Conservation (phyloP, 2,113 vertebrate species). For the Halichoeres trimaculatus region DNA sequence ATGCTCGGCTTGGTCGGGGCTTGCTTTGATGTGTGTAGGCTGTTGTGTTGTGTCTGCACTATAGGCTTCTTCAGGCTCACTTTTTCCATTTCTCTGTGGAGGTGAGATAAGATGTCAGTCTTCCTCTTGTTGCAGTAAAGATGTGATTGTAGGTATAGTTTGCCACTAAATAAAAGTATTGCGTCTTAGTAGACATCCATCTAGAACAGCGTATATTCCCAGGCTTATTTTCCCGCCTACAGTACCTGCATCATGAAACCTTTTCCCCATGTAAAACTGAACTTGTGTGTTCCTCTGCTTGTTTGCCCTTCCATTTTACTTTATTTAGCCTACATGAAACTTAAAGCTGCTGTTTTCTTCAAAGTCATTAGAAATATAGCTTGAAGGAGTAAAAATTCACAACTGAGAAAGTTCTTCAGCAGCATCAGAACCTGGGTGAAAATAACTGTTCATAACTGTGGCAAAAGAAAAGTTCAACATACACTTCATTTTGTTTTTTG, state of each 20-base stretch:
- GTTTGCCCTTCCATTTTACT: background rate
- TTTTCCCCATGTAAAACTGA: slow-evolving; percentile 4
- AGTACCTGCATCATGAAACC: slow-evolving; percentile 1
- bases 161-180: slow-evolving; percentile 55
- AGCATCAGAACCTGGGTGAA: no score
- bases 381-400: no score
- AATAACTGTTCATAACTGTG: no score
- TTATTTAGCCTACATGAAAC: no score
- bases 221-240: slow-evolving; percentile 15
- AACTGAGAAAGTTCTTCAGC: no score
- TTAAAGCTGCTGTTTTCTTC: no score
- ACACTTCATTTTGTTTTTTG: no score
- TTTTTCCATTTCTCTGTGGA: slow-evolving; percentile 71
- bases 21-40: slow-evolving; percentile 74
- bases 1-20: slow-evolving; percentile 68
- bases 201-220: slow-evolving; percentile 19
- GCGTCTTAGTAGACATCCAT: slow-evolving; percentile 52
- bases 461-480: no score
- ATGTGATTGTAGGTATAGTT: slow-evolving; percentile 50
- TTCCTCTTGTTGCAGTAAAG: slow-evolving; percentile 59
- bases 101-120: slow-evolving; percentile 72
- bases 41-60: slow-evolving; percentile 76
- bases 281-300: background rate
- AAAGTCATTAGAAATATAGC: no score
- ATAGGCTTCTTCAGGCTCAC: slow-evolving; percentile 64